Base-by-base conservation (phyloP, 2,113 vertebrate genomes). In the Sula dactylatra region DNA sequence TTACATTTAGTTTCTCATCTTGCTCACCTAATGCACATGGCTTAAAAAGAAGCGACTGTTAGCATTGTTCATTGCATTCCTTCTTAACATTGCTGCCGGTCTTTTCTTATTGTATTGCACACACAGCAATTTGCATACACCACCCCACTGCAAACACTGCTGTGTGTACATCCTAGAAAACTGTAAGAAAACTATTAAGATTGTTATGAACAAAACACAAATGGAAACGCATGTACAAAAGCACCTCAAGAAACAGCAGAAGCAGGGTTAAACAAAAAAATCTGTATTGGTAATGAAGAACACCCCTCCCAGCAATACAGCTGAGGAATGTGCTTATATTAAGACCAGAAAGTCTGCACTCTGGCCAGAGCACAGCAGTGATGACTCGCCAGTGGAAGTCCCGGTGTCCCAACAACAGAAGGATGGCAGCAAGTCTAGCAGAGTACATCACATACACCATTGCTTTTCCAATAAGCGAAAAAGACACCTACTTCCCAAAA, bases 191-290 rank as follows among this genome's bases (percentile, higher is more conserved):
- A 65, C 40, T 3, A 9, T 5, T 10, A 29, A 19, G 26, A 56
- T 13, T 7, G 4, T n/a, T 66, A 47, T 2, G 13, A 73, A 55
- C 2, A 1, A n/a, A 72, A 71, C 20, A 42, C 1, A 1, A 66
- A 54, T 24, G 29, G 45, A 66, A 84, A 42, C 1, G 2, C 8
- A 11, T 6, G 45, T 31, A 31, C 1, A 0, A 66, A 72, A 42
- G 52, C 26, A 49, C 25, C n/a, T 36, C 31, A 17, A 72, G n/a
- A 55, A 72, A 36, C 15, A 52, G 20, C 17, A 54, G 45, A 79
- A 79, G 4, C 12, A 44, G 7, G 9, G 7, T 36, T 55, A 56
- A 58, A 38, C n/a, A 40, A 13, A 31, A 65, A 34, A 66, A 25
- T 15, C 29, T n/a, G 13, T 38, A 16, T 16, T 21, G 29, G 16